Base-by-base conservation (phyloP, 2,888 invertebrate genomes). In the Stictocephala bisonia region DNA sequence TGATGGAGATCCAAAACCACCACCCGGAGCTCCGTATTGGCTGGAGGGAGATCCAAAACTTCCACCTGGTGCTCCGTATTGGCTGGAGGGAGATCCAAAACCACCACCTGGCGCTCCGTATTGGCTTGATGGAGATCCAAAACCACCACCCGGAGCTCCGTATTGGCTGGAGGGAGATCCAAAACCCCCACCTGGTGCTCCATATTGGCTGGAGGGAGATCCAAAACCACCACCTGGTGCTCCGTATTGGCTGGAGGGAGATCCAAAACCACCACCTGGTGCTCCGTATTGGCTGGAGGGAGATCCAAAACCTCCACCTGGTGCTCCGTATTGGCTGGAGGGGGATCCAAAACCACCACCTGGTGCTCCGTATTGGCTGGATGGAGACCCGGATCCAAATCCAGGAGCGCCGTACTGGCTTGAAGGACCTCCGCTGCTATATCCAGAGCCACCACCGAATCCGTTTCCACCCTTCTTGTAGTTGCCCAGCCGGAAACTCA, bases 211-310 rank as follows among this genome's bases (percentile, higher is more conserved):
- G 40, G 72, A 72, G n/a, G 72, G 67, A 13, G 72, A 53, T 0
- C 67, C 72, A 68, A 56, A 68, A 27, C 72, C 72, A 22, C 64
- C 56, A n/a, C 56, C 35, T 4, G 75, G 67, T n/a, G 84, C 85
- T 31, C 86, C 86, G 75, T 88, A 87, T 71, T 85, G 85, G 70
- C 85, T 84, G 64, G 86, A 85, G 2, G 84, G 84, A 22, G 71
- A 48, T 4, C 71, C 71, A 22, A 35, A 64, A 41, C 64, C 64
- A 27, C 58, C 58, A 6, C 22, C 22, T 4, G 51, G 51, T 7
- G 81, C 74, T 29, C 79, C 75, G 78, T 64, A 53, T 2, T 13
- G 22, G 27, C 48, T 29, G n/a, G 71, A 71, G 15, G 72, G 56
- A 15, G 56, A 18, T 24, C 70, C 70, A 27, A 29, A 69, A 3